Conservation (phyloP, 2,113 vertebrate species). For the Notothenia rossii region DNA sequence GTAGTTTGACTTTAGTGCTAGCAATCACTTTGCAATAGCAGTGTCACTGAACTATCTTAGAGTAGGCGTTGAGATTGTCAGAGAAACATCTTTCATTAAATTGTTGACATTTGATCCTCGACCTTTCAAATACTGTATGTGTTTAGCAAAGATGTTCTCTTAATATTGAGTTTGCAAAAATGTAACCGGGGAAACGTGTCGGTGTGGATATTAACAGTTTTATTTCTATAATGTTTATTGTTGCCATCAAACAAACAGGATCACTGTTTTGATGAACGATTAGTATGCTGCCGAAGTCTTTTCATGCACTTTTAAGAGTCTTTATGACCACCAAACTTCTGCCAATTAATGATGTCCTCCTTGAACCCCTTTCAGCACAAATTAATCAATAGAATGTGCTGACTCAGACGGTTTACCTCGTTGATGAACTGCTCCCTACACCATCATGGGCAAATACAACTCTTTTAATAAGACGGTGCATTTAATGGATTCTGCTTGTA, state of each 20-base stretch:
- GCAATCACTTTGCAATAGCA: neutral
- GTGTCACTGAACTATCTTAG: slow-evolving; percentile 1
- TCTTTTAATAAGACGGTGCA: slow-evolving; percentile 36
- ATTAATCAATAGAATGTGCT: slow-evolving; percentile 55
- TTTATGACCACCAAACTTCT: slow-evolving; percentile 42
- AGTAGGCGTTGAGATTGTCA: neutral
- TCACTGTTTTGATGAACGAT: slow-evolving; percentile 3
- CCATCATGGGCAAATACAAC: slow-evolving; percentile 39
- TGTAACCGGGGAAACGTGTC: neutral
- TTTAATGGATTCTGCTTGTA: slow-evolving; percentile 53
- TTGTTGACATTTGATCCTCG: neutral
- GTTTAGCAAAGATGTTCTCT: neutral
- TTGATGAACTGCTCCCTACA: slow-evolving; percentile 49
- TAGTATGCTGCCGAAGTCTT: slow-evolving; percentile 17
- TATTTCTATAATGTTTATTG: neutral
- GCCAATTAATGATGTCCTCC: slow-evolving; percentile 65
- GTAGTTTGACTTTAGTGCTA: neutral
- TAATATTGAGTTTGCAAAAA: neutral
- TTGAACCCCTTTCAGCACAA: slow-evolving; percentile 49
- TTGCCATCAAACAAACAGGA: neutral
- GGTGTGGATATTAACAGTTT: neutral
- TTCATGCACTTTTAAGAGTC: slow-evolving; percentile 6
- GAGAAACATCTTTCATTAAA: slow-evolving; percentile 13
- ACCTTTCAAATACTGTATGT: slow-evolving; percentile 8
- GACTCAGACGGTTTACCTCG: slow-evolving; percentile 42